Conservation (phyloP, 2,113 vertebrate genomes). For the Neomonachus schauinslandi region DNA sequence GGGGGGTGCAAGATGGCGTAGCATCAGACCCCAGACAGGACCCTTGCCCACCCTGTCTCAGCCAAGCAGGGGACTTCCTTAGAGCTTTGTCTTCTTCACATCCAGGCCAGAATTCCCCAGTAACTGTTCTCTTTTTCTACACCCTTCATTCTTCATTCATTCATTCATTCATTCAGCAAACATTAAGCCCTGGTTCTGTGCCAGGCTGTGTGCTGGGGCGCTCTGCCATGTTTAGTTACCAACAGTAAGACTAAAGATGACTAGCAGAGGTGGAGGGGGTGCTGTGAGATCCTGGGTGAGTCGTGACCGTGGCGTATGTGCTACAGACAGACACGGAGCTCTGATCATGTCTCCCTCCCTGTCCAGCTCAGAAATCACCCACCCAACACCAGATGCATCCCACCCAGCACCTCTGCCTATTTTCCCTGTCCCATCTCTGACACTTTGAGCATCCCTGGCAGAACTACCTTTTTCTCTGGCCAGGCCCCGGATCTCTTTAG, state of each 20-base stretch:
- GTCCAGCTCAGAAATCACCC: background rate
- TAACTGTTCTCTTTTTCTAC: background rate
- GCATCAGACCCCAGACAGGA: background rate
- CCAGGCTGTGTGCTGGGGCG: background rate
- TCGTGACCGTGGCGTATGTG: background rate
- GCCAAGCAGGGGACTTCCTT: background rate
- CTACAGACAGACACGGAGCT: background rate
- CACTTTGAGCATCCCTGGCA: background rate
- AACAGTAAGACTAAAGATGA: background rate
- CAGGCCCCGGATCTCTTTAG: background rate
- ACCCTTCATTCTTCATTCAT: background rate
- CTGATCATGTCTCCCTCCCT: background rate
- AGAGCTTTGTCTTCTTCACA: background rate
- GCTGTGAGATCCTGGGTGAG: background rate
- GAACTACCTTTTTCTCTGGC: background rate
- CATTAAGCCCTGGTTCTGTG: background rate
- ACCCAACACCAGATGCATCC: background rate
- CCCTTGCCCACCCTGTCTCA: background rate
- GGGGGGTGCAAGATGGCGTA: background rate
- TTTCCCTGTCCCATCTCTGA: background rate
- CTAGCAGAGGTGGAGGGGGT: background rate
- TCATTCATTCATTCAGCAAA: background rate
- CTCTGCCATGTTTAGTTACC: background rate
- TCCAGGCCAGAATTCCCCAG: background rate
- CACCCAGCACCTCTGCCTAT: background rate